phyloP scores from a whole-genome alignment of 2,797 vertebrate species.

The Mastacembelus armatus region DNA sequence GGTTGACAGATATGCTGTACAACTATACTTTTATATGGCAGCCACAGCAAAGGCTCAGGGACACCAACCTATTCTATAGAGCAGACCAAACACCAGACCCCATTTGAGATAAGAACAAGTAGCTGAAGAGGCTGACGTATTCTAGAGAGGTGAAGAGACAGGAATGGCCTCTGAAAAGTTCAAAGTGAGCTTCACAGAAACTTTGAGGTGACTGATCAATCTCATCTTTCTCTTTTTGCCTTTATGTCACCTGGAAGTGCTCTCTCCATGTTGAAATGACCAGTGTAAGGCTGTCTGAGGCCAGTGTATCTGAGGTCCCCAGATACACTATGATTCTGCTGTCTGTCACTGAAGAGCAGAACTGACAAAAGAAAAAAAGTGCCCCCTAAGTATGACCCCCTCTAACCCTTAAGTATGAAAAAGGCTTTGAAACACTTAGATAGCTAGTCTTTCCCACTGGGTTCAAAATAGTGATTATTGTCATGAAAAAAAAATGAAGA shows the following conservation, averaged over 20 bases:
- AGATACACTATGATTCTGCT: constrained; percentile 18
- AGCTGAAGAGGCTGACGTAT: constrained; percentile 14
- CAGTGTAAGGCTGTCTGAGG: not conserved
- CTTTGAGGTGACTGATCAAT: constrained; percentile 35
- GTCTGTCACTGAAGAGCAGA: constrained; percentile 19
- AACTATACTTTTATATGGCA: not conserved
- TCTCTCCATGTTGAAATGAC: not conserved
- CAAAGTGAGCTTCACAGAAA: constrained; percentile 27
- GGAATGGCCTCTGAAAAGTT: constrained; percentile 13
- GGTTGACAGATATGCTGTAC: not conserved
- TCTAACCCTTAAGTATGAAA: constrained; percentile 20
- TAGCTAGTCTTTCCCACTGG: constrained; percentile 16
- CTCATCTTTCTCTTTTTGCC: constrained; percentile 23
- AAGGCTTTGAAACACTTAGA: constrained; percentile 36
- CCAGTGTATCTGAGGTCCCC: constrained; percentile 16
- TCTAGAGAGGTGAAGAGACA: constrained; percentile 10
- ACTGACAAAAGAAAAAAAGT: constrained; percentile 21
- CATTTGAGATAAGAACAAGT: constrained; percentile 10
- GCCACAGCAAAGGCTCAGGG: not conserved
- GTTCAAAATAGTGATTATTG: constrained; percentile 39
- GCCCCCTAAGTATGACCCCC: constrained; percentile 30
- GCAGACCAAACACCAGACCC: not conserved
- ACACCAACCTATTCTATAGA: too few species aligned
- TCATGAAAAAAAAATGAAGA: constrained; percentile 4
- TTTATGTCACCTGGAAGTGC: constrained; percentile 23